Conservation (phyloP, 2,797 vertebrate species). For the Anabas testudineus region DNA sequence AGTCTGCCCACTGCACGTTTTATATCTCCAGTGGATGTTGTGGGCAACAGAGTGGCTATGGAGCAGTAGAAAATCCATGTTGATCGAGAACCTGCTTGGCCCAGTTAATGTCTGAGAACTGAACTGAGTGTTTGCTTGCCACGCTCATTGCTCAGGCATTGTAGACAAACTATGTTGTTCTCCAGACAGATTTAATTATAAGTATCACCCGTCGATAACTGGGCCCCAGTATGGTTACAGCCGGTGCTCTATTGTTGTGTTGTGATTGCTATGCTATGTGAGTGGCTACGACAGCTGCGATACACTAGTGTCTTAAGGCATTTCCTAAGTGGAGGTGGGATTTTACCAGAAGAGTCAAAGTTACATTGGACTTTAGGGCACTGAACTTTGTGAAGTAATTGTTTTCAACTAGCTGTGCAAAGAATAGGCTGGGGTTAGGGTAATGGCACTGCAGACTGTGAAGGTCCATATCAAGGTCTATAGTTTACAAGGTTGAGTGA, state of each 20-base stretch:
- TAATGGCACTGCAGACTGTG: constrained; percentile 38
- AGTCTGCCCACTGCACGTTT: constrained; percentile 61
- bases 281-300: background rate
- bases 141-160: background rate
- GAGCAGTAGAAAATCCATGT: constrained; percentile 37
- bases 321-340: constrained; percentile 26
- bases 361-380: background rate
- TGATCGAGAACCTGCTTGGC: constrained; percentile 47
- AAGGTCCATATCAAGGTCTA: constrained; percentile 54
- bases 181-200: background rate
- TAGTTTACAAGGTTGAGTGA: constrained; percentile 51
- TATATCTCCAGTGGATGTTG: constrained; percentile 42
- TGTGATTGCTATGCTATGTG: constrained; percentile 36
- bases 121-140: background rate
- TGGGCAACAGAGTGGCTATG: background rate
- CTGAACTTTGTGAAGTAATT: background rate
- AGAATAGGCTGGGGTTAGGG: constrained; percentile 1
- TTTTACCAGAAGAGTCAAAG: constrained; percentile 21
- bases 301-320: constrained; percentile 18
- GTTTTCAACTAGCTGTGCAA: background rate
- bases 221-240: constrained; percentile 13
- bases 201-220: constrained; percentile 1
- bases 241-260: constrained; percentile 24
- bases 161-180: constrained; percentile 19
- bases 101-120: constrained; percentile 44